Evolutionary conservation across 2,888 invertebrate genomes (phyloP).

Genomic region (Anoncus sp.): DNA sequence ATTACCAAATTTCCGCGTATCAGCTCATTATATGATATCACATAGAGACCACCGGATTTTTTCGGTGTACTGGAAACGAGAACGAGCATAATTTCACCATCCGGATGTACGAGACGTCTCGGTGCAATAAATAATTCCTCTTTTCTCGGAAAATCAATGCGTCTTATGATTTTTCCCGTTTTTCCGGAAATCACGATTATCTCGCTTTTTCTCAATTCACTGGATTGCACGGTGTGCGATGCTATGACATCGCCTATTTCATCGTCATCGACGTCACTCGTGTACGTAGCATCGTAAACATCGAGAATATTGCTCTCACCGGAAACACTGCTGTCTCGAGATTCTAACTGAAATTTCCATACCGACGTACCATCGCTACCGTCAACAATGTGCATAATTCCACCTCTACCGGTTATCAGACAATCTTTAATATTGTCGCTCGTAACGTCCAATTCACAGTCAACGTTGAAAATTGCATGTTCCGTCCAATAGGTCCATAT

Average conservation of each 20-base stretch:
- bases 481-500: conserved; percentile 90
- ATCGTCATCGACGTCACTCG: conserved; percentile 89
- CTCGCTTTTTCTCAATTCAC: conserved; percentile 85
- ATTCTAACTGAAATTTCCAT: conserved; percentile 85
- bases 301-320: conserved; percentile 81
- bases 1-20: conserved; percentile 84
- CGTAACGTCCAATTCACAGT: conserved; percentile 89
- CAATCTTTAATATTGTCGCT: conserved; percentile 89
- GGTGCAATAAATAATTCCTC: conserved; percentile 90
- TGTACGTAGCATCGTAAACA: conserved; percentile 89
- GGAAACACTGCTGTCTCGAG: too few species aligned
- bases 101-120: conserved; percentile 86
- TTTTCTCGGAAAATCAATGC: conserved; percentile 86
- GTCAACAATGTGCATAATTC: conserved; percentile 88
- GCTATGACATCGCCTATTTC: conserved; percentile 88
- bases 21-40: conserved; percentile 85
- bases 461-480: conserved; percentile 89
- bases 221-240: conserved; percentile 86
- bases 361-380: conserved; percentile 87
- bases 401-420: conserved; percentile 89
- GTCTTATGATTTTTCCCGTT: conserved; percentile 87
- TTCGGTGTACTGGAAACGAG: conserved; percentile 91
- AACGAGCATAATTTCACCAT: conserved; percentile 87
- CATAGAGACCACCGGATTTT: conserved; percentile 89
- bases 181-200: conserved; percentile 89